These are phyloP conservation scores for Venusia cambrica DNA, from an alignment of 2,888 invertebrate genomes.

Conservation along the genomic window DNA sequence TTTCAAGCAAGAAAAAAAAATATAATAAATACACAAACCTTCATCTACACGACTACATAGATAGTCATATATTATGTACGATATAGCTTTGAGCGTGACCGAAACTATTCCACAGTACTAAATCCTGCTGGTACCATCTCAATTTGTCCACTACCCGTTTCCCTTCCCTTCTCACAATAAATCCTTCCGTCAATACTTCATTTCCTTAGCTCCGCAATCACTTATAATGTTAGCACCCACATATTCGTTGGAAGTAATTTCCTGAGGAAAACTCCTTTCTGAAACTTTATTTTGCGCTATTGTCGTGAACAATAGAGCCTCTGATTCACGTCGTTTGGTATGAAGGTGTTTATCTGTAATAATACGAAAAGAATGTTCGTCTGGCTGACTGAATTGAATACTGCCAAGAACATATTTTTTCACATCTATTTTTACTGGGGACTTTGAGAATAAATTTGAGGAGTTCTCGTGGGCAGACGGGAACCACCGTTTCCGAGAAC, in stretches of 20 bases:
- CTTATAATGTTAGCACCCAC: conserved; percentile 18
- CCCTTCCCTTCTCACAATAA: conserved; percentile 17
- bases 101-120: too few relatives aligned
- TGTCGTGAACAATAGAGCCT: conserved; percentile 65
- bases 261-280: conserved; percentile 60
- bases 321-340: conserved; percentile 51
- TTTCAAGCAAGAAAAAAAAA: too few relatives aligned
- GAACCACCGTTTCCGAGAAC: too few relatives aligned
- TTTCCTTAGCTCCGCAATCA: conserved; percentile 26
- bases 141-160: conserved; percentile 8
- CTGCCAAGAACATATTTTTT: too few relatives aligned
- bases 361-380: conserved; percentile 6
- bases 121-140: conserved; percentile 7
- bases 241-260: conserved; percentile 54
- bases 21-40: too few relatives aligned
- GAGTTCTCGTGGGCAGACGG: too few relatives aligned
- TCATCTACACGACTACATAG: too few relatives aligned
- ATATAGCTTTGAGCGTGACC: too few relatives aligned
- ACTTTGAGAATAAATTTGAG: too few relatives aligned
- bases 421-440: too few relatives aligned
- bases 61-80: too few relatives aligned
- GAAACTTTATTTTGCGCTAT: conserved; percentile 63
- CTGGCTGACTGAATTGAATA: too few relatives aligned
- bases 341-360: conserved; percentile 35
- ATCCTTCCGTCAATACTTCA: conserved; percentile 30